phyloP scores from a whole-genome alignment of 2,888 invertebrate species.

The Lasiommata megera region DNA sequence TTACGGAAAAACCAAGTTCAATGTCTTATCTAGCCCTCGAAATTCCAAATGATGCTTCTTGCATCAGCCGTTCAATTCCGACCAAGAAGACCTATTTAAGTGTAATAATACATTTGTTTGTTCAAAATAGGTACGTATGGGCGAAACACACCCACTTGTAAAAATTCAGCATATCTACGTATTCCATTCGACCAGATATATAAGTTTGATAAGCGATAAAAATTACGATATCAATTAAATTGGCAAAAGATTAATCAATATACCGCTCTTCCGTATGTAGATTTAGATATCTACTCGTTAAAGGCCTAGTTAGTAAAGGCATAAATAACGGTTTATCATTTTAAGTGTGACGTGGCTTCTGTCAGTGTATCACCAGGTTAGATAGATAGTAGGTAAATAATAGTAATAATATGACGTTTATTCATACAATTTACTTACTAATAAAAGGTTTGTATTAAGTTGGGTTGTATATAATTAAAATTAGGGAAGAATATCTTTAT shows the following conservation, averaged over 20 bases:
- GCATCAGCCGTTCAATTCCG: no score
- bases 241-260: background rate
- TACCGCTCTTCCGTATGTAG: background rate
- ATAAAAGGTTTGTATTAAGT: no score
- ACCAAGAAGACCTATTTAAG: no score
- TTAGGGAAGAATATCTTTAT: no score
- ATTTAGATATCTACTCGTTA: background rate
- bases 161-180: background rate
- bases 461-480: no score
- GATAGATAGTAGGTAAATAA: background rate
- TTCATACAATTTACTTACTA: no score
- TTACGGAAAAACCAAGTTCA: no score
- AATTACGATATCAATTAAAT: slow-evolving; percentile 4
- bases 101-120: background rate
- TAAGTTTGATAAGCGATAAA: background rate
- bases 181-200: background rate
- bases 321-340: background rate
- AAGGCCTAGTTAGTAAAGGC: background rate
- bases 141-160: slow-evolving; percentile 10
- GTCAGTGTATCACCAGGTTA: background rate
- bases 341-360: background rate
- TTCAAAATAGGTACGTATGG: background rate
- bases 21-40: no score
- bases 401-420: no score
- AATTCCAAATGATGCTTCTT: no score